phyloP scores from a whole-genome alignment of 1,140 invertebrate species.

The Plodia interpunctella region DNA sequence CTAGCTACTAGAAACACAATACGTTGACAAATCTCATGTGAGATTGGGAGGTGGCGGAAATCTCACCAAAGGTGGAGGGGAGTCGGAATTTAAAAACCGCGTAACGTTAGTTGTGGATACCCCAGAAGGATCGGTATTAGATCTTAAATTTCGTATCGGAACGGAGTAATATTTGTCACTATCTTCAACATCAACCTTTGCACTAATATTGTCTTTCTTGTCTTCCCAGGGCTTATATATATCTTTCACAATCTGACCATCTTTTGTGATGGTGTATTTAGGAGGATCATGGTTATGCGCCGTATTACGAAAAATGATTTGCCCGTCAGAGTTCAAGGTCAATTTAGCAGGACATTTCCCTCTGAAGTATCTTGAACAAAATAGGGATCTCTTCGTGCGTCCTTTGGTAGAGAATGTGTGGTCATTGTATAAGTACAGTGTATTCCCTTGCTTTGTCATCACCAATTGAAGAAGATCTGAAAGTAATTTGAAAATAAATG shows the following conservation, averaged over 20 bases:
- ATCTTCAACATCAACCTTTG: no score
- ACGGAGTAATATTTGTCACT: no score
- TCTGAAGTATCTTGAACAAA: constrained; percentile 9
- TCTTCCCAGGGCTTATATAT: neutral
- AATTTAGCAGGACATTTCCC: constrained; percentile 12
- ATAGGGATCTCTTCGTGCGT: neutral
- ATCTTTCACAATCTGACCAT: neutral
- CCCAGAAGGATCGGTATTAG: no score
- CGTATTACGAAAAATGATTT: neutral
- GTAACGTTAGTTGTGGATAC: no score
- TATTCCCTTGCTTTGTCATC: neutral
- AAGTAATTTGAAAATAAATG: neutral
- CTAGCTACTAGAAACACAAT: no score
- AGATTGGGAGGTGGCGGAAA: no score
- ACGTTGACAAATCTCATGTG: no score
- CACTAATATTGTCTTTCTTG: neutral
- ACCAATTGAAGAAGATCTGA: neutral
- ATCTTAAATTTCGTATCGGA: no score
- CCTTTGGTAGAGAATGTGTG: constrained; percentile 10
- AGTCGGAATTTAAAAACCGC: no score
- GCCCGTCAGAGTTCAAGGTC: neutral
- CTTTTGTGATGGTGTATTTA: neutral
- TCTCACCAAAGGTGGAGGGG: no score
- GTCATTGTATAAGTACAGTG: neutral
- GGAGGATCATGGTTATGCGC: constrained; percentile 9